These are phyloP conservation scores for Fulmarus glacialis DNA, from an alignment of 2,113 vertebrate species.

Conservation along the genomic window DNA sequence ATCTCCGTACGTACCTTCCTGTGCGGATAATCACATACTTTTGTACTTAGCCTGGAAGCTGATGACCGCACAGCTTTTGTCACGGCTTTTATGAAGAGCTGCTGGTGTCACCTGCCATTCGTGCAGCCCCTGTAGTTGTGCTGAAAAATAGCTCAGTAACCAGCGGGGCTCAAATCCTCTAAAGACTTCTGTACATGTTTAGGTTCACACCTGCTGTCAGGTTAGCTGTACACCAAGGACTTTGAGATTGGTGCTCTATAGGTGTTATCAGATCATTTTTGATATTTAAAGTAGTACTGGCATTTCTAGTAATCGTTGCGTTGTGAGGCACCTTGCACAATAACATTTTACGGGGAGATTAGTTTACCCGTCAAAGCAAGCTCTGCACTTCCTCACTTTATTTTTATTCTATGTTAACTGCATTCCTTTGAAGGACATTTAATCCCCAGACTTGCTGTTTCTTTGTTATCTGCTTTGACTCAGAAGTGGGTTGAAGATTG, in stretches of 20 bases:
- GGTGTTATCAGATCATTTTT: neutral
- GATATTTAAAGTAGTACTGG: neutral
- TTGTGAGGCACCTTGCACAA: neutral
- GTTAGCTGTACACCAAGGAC: neutral
- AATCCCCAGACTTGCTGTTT: constrained; percentile 35
- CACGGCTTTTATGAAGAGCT: neutral
- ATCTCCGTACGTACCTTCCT: rapidly evolving
- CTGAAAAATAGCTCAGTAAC: neutral
- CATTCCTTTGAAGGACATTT: constrained; percentile 48
- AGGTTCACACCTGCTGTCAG: neutral
- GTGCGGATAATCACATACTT: rapidly evolving
- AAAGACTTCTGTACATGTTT: neutral
- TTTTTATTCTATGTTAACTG: constrained; percentile 8
- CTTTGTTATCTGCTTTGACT: constrained; percentile 46
- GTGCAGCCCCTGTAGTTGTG: neutral
- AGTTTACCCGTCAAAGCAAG: neutral
- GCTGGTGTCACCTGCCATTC: neutral
- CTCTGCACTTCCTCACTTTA: neutral
- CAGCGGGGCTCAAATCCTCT: neutral
- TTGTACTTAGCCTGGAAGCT: neutral
- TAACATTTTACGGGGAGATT: neutral
- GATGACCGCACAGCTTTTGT: neutral
- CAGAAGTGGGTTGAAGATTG: constrained; percentile 29
- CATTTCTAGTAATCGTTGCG: neutral
- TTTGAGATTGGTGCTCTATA: neutral